Percentiles rank a stretch among this genome's conserved stretches.
Conservation (phyloP, 2,113 vertebrate genomes). For the Trogon melanurus region DNA sequence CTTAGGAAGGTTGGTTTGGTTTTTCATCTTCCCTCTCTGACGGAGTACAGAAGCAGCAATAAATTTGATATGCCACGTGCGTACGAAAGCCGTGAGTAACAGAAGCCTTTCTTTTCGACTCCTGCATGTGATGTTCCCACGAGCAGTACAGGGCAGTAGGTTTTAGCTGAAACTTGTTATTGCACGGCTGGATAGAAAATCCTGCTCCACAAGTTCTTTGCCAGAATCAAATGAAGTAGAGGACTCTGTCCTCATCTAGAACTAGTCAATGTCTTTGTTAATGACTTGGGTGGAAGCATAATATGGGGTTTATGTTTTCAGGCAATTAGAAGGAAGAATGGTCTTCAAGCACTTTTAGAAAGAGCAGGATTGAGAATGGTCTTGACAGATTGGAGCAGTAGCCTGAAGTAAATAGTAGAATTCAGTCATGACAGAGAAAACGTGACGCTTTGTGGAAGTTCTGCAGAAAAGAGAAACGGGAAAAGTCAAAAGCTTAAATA, state of each 20-base stretch:
- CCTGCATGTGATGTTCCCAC: neutral
- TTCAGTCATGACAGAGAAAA: neutral
- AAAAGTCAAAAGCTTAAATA: neutral
- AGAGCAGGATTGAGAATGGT: neutral
- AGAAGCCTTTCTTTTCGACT: neutral
- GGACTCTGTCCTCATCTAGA: neutral
- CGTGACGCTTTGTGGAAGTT: neutral
- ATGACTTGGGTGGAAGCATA: neutral
- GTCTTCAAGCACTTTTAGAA: neutral
- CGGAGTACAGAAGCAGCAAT: neutral
- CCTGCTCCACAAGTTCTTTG: neutral
- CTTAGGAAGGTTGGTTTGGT: neutral
- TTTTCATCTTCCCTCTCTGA: neutral
- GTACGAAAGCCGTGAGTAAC: neutral
- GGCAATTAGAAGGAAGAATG: neutral
- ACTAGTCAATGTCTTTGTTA: neutral
- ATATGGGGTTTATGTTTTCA: neutral
- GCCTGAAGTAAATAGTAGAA: neutral
- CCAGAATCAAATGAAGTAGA: neutral
- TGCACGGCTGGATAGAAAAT: fast-evolving
- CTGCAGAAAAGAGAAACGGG: neutral
- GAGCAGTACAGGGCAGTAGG: neutral
- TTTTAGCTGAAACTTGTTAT: neutral
- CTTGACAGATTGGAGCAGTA: neutral
- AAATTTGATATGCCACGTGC: neutral